Base-by-base conservation (phyloP, 2,888 invertebrate species). In the Plemyria rubiginata region DNA sequence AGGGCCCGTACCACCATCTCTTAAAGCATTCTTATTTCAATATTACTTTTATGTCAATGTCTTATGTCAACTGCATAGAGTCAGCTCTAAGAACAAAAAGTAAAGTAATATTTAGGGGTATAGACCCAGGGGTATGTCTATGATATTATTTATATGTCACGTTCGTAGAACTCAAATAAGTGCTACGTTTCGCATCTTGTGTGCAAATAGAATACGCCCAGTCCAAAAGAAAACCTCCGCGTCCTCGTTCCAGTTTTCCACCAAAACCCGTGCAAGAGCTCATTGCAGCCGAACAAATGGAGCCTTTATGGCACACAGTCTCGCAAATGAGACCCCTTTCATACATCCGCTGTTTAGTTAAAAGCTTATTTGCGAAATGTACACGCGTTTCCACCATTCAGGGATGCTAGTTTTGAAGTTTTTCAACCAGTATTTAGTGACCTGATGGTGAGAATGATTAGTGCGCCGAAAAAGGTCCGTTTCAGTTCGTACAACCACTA, bases 311-410 rank as follows among this genome's bases (percentile, higher is more conserved):
- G 54, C 73, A 72, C 73, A 65, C 71, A 77, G 74, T 78, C 78
- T 84, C 81, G 79, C 76, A 87, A 86, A 87, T 87, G 88, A 87
- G 83, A 76, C 78, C 82, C 82, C 84, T 86, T 87, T 87, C 84
- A 87, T 77, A 65, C 76, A 69, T 73, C 73, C 76, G 36, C 56
- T 54, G 15, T 49, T 54, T 46, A 38, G 45, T 46, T 54, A 66
- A 70, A 73, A 72, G 75, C 75, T 80, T 84, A 84, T 84, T 82
- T 83, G 78, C 81, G 76, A 51, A 54, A 11, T 38, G 62, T 58
- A 36, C 54, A 43, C 40, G 32, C 46, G 56, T 53, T 45, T 51
- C 50, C 15, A 55, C 32, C 15, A 38, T 49, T 58, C 43, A 45
- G 9, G 36, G 36, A 53, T 45, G 48, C n/a, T 32, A 32, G 36